These are phyloP conservation scores for Helicolenus hilgendorfi DNA, from an alignment of 2,797 vertebrate species.

Conservation along the genomic window DNA sequence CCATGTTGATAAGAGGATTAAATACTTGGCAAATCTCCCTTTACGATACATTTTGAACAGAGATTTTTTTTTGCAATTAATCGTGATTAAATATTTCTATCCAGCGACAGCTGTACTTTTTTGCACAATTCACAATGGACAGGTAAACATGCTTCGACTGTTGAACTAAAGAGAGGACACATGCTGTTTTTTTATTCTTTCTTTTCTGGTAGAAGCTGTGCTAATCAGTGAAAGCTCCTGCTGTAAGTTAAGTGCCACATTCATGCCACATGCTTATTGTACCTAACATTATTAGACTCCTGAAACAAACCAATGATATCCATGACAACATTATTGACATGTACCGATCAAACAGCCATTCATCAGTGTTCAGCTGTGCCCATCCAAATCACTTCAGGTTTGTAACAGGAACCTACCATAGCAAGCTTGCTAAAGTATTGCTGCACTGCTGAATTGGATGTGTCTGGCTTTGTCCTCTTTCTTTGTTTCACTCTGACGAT, in stretches of 20 bases:
- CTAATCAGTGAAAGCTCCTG: background rate
- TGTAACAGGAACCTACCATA: background rate
- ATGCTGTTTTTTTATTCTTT: background rate
- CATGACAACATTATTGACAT: background rate
- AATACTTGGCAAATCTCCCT: too few relatives aligned
- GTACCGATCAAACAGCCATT: background rate
- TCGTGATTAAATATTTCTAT: too few relatives aligned
- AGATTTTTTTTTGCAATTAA: too few relatives aligned
- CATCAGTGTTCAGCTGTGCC: background rate
- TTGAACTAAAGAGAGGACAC: background rate
- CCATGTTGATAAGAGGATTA: too few relatives aligned
- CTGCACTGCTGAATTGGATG: background rate
- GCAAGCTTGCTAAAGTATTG: background rate
- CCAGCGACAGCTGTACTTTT: background rate
- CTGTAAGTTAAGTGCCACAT: background rate
- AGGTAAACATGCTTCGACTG: background rate
- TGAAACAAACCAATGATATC: background rate
- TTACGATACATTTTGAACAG: too few relatives aligned
- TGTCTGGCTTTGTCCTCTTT: conserved; percentile 1
- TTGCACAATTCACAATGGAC: background rate
- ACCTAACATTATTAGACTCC: background rate
- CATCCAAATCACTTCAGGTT: background rate
- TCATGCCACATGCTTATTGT: background rate
- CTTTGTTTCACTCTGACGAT: conserved; percentile 12
- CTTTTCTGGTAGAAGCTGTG: background rate